phyloP scores from a whole-genome alignment of 2,113 vertebrate species.

The Microcebus jonahi region DNA sequence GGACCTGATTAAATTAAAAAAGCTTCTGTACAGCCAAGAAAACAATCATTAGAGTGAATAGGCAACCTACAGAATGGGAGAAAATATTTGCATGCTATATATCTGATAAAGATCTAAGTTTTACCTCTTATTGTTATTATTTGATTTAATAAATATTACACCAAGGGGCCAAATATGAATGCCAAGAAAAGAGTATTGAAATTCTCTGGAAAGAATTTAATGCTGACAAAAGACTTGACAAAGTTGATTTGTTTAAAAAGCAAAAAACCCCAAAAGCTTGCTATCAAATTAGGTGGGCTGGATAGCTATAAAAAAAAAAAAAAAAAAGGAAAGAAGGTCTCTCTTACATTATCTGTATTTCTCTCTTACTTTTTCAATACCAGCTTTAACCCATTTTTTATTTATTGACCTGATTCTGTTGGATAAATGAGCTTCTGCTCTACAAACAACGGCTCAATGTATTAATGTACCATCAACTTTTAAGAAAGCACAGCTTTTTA shows the following conservation, averaged over 20 bases:
- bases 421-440: background rate
- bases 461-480: conserved; percentile 12
- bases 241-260: background rate
- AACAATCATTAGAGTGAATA: too few relatives aligned
- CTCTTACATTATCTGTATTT: background rate
- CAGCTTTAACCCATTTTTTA: background rate
- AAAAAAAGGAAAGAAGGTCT: background rate
- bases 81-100: too few relatives aligned
- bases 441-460: background rate
- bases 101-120: too few relatives aligned
- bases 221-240: background rate
- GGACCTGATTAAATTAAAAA: too few relatives aligned
- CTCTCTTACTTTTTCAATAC: background rate
- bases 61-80: too few relatives aligned
- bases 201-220: background rate
- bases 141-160: conserved; percentile 12
- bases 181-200: background rate
- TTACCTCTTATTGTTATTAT: background rate
- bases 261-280: background rate
- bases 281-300: background rate
- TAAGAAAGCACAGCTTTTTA: background rate
- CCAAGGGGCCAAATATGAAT: background rate
- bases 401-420: background rate
- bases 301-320: background rate
- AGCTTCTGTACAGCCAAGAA: too few relatives aligned